Conservation (phyloP, 1,140 invertebrate genomes). For the Ips typographus region DNA sequence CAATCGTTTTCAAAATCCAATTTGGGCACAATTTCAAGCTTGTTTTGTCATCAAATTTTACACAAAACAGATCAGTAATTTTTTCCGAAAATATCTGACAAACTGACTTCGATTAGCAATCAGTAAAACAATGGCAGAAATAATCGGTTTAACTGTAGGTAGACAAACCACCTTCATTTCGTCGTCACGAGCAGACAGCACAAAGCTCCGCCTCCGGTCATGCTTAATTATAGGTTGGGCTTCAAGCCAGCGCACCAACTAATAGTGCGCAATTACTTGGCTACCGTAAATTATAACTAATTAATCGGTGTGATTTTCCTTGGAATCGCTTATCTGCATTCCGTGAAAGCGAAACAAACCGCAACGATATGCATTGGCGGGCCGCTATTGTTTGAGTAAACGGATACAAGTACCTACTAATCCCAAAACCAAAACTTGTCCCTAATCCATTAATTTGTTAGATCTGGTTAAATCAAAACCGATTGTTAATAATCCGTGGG, state of each 20-base stretch:
- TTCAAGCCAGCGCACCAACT: conserved; percentile 31
- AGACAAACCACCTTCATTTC: background rate
- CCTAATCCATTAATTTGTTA: background rate
- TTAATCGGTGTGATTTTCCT: conserved; percentile 39
- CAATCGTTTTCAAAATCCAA: too few species aligned
- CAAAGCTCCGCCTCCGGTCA: conserved; percentile 35
- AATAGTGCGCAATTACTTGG: conserved; percentile 43
- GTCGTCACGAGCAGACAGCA: conserved; percentile 3
- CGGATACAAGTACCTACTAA: too few species aligned
- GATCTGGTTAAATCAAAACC: background rate
- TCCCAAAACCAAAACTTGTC: background rate
- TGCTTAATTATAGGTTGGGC: conserved; percentile 42
- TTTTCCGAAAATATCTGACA: too few species aligned
- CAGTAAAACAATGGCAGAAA: background rate
- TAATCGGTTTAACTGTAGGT: conserved; percentile 5
- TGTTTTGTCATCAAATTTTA: too few species aligned
- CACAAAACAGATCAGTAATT: too few species aligned
- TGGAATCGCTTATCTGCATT: conserved; percentile 32
- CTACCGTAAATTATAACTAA: conserved; percentile 46
- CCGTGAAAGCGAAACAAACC: conserved; percentile 25
- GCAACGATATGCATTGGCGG: conserved; percentile 14
- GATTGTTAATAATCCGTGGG: too few species aligned
- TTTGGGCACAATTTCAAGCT: too few species aligned
- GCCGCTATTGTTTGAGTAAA: background rate
- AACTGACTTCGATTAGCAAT: too few species aligned